phyloP scores from a whole-genome alignment of 2,888 invertebrate genomes.

The Embidobia sp. region DNA sequence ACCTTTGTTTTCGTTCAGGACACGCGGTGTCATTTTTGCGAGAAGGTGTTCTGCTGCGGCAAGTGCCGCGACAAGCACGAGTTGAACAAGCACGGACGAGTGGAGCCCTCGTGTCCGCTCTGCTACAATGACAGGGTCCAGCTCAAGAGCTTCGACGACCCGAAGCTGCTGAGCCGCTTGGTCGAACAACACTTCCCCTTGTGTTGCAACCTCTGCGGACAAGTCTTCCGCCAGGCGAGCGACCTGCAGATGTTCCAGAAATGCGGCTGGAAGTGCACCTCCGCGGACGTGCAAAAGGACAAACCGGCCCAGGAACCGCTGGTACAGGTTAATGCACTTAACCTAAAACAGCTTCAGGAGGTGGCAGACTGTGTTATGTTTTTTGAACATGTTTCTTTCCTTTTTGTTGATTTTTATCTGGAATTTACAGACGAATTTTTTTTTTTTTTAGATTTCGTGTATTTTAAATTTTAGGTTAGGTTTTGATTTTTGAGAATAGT shows the following conservation, averaged over 20 bases:
- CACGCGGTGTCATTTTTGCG: constrained; percentile 73
- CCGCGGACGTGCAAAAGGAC: constrained; percentile 1
- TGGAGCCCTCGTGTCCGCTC: constrained; percentile 71
- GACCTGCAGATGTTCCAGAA: constrained; percentile 68
- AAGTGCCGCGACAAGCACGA: constrained; percentile 73
- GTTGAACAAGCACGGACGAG: constrained; percentile 69
- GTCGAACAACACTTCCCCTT: constrained; percentile 74
- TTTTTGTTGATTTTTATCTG: too few relatives aligned
- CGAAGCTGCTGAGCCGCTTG: constrained; percentile 71
- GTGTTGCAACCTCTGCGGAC: constrained; percentile 72
- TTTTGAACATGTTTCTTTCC: neutral
- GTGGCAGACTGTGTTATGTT: too few relatives aligned
- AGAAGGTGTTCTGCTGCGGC: constrained; percentile 74
- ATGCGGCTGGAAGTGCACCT: constrained; percentile 47
- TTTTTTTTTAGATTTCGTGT: too few relatives aligned
- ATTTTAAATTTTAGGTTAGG: too few relatives aligned
- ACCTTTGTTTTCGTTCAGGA: too few relatives aligned
- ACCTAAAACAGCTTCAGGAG: too few relatives aligned
- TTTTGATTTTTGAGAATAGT: too few relatives aligned
- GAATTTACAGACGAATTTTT: too few relatives aligned
- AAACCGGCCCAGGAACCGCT: constrained; percentile 49
- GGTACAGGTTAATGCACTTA: constrained; percentile 14
- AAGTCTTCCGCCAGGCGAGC: constrained; percentile 66
- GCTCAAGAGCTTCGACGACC: constrained; percentile 68
- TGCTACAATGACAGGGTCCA: constrained; percentile 70